phyloP scores from a whole-genome alignment of 1,140 invertebrate species.

The Heterodera carotae region DNA sequence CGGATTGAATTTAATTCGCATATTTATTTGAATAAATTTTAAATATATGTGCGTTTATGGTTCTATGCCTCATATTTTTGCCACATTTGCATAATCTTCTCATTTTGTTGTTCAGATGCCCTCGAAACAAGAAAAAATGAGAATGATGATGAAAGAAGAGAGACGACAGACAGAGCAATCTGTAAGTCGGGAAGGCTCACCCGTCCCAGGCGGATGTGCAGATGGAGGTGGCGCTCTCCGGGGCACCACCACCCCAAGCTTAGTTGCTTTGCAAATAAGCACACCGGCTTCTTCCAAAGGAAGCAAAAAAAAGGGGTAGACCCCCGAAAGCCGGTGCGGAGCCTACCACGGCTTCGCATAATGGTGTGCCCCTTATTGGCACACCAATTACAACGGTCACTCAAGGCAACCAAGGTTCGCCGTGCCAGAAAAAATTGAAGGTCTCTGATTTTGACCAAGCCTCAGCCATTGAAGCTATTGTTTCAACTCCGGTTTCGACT shows the following conservation, averaged over 20 bases:
- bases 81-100: neutral
- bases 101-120: neutral
- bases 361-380: too few species aligned
- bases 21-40: neutral
- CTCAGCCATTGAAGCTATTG: too few species aligned
- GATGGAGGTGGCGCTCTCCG: neutral
- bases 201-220: neutral
- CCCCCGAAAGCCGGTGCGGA: neutral
- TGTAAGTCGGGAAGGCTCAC: neutral
- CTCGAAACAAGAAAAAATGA: neutral
- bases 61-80: neutral
- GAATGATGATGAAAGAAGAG: neutral
- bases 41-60: neutral
- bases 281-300: neutral
- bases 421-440: too few species aligned
- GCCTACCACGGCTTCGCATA: too few species aligned
- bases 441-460: too few species aligned
- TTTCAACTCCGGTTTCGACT: too few species aligned
- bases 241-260: neutral
- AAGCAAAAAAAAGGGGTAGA: neutral
- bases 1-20: neutral
- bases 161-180: neutral
- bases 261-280: neutral
- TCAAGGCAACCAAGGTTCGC: too few species aligned
- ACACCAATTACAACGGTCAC: too few species aligned